These are phyloP conservation scores for Torymus texanus DNA, from an alignment of 2,888 invertebrate genomes.

Conservation along the genomic window DNA sequence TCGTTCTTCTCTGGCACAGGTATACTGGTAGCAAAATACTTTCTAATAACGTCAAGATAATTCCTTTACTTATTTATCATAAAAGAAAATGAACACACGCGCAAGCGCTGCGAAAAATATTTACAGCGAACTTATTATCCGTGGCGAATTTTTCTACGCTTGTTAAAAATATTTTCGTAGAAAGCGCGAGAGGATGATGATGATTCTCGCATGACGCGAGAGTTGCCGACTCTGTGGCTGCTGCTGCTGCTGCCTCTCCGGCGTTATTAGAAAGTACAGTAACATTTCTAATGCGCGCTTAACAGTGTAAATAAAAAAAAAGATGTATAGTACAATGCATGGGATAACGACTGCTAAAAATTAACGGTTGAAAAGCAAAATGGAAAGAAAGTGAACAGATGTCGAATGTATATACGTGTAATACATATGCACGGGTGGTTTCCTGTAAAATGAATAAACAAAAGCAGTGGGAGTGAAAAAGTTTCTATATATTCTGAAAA, in stretches of 20 bases:
- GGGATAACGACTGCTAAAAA: background rate
- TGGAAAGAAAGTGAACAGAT: background rate
- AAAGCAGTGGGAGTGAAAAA: too few relatives aligned
- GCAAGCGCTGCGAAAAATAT: background rate
- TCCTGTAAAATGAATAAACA: too few relatives aligned
- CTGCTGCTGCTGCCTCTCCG: background rate
- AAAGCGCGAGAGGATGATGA: conserved; percentile 12
- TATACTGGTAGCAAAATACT: too few relatives aligned
- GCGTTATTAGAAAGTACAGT: conserved; percentile 35
- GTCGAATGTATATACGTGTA: too few relatives aligned
- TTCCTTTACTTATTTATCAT: background rate
- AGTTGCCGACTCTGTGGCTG: background rate
- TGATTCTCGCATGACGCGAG: conserved; percentile 16
- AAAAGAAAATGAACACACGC: background rate
- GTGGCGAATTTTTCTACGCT: background rate
- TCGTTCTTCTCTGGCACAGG: too few relatives aligned
- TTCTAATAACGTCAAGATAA: background rate
- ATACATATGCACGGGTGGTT: too few relatives aligned
- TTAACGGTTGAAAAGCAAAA: background rate
- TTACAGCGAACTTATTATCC: background rate
- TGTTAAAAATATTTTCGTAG: conserved; percentile 35
- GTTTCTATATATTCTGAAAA: too few relatives aligned
- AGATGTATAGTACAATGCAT: background rate
- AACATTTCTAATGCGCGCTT: conserved; percentile 21
- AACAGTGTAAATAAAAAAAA: conserved; percentile 29